Evolutionary conservation across 2,888 invertebrate species (phyloP), one percentile per base, ranked within the genome.

Genomic region (Loripinus fragilis): DNA sequence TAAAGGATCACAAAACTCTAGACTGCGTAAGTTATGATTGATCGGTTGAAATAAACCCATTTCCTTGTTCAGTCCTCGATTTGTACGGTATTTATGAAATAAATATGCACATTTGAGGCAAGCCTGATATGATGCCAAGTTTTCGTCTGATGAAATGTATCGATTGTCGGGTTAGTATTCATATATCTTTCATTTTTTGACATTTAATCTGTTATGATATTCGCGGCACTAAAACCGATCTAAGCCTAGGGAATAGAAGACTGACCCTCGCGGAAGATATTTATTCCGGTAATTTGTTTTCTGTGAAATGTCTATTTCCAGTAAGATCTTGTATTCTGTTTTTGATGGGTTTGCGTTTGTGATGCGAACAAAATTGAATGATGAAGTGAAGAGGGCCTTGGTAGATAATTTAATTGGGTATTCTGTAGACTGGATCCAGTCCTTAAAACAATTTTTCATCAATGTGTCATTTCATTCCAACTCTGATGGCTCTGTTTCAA

Each of bases 121-220:
- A 25, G 3, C 10, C 52, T 52, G 52, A 52, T 28, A 52, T 23
- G 12, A 10, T 12, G 52, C 25, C 25, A 28, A 52, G 52, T 52
- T 52, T 20, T 12, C 25, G 52, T 52, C 52, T 52, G 52, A 52
- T 52, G 52, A 52, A 52, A 52, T 52, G n/a, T 52, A 52, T 52
- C 52, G 52, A 52, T 52, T 52, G 7, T 3, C 25, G 52, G 52
- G 52, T 52, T 52, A 52, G 52, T 52, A 52, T 52, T 52, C 52
- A 52, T 52, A 52, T 52, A 52, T 52, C 52, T 52, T 52, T 52
- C 52, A 52, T 52, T 52, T 38, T 52, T 52, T 52, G 52, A 52
- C 52, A 52, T 52, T 52, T 52, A 52, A 52, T 52, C 52, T 52
- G 52, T 52, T 52, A 52, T 52, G 52, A 52, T 52, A 52, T 52